Evolutionary conservation across 1,140 invertebrate species (phyloP), one percentile per base, ranked within the genome.

Genomic region (Rhopalosiphum padi): DNA sequence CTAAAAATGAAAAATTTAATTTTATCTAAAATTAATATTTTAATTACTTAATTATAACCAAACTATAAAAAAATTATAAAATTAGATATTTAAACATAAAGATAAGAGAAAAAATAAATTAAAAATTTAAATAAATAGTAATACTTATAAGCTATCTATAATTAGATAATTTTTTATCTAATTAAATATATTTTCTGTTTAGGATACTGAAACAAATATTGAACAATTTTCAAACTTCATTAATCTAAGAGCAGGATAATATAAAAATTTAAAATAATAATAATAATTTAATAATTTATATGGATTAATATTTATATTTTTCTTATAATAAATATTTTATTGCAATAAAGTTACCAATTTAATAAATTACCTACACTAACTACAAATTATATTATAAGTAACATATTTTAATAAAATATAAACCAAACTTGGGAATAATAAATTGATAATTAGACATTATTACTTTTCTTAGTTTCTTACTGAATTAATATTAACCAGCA

Each of bases 71-170:
- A 51, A 51, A 15, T 51, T 51, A 18, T 48, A 99, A 99, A 85
- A 99, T 96, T 94, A 98, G 1, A 68, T 0, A 68, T 30, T 68
- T 68, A 2, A n/a, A 30, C 0, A 11, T 15, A n/a, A 60, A 68
- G 60, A 4, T n/a, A 60, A 68, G 3, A 60, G 23, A 68, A 68
- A 68, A 68, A 60, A 60, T 30, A n/a, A 9, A 55, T n/a, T 41
- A 41, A 41, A 18, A 48, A 51, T 51, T 46, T 46, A 46, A 51
- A 18, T 18, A 51, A 51, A 51, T 18, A 46, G 46, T 46, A 18
- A 18, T 51, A 51, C 48, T 51, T 18, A 18, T 51, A 3, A 18
- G 0, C 48, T 51, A 18, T 0, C 48, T 51, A 51, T 18, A 18
- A 48, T 18, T 51, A 3, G 15, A 51, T 51, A 21, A 15, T 51